Percentiles rank a stretch among this genome's conserved stretches.
Evolutionary conservation across 2,888 invertebrate species (phyloP).

Genomic region (Oscheius sp.): DNA sequence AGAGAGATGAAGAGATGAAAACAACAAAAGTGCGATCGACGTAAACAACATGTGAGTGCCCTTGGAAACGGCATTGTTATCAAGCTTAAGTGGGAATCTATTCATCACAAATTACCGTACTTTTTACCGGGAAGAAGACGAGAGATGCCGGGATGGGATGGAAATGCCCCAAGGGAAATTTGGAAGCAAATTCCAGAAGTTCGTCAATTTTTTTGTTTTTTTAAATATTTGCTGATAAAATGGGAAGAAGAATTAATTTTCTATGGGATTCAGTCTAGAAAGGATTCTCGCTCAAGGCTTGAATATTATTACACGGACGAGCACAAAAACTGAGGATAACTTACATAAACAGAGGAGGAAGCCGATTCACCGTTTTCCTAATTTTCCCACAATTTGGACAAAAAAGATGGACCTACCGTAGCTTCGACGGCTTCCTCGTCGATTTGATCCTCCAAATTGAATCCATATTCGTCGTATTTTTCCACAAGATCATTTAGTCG

Average conservation of each 20-base stretch:
- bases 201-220: not conserved
- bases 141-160: too few relatives aligned
- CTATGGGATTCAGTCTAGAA: too few relatives aligned
- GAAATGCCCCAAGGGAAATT: too few relatives aligned
- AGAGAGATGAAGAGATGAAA: not conserved
- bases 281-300: not conserved
- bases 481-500: slow-evolving; percentile 53
- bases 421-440: slow-evolving; percentile 48
- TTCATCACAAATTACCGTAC: too few relatives aligned
- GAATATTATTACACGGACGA: not conserved
- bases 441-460: slow-evolving; percentile 32
- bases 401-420: slow-evolving; percentile 13
- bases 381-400: not conserved
- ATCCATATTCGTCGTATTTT: slow-evolving; percentile 52
- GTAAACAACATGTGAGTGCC: slow-evolving; percentile 21
- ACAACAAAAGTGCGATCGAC: not conserved
- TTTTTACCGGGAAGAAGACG: too few relatives aligned
- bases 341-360: not conserved
- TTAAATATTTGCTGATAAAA: too few relatives aligned
- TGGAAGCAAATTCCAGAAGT: too few relatives aligned
- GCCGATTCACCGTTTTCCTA: not conserved
- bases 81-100: too few relatives aligned
- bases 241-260: too few relatives aligned
- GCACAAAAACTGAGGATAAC: slow-evolving; percentile 12
- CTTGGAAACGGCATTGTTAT: too few relatives aligned